Evolutionary conservation across 2,888 invertebrate genomes (phyloP).

Genomic region (Cataglyphis altisquamis): DNA sequence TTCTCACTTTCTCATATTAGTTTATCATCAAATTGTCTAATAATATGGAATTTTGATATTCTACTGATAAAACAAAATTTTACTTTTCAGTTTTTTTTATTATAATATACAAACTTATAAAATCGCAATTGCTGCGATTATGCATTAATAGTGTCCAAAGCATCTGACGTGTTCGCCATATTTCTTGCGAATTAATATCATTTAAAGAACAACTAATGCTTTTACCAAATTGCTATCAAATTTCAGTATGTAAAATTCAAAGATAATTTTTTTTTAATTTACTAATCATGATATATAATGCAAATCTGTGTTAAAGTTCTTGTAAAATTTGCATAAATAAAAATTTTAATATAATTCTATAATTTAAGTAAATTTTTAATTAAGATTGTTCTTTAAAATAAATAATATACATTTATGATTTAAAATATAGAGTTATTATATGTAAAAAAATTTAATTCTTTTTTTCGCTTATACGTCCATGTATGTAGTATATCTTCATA

Average conservation of each 20-base stretch:
- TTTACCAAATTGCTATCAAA: not conserved
- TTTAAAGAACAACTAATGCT: not conserved
- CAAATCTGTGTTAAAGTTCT: too few species aligned
- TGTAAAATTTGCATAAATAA: not conserved
- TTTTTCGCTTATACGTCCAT: not conserved
- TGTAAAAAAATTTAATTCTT: not conserved
- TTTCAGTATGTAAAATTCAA: not conserved
- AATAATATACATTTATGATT: not conserved
- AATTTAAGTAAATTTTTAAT: not conserved
- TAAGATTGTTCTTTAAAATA: not conserved
- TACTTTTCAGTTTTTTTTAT: constrained; percentile 19
- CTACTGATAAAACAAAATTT: constrained; percentile 32
- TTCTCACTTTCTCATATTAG: constrained; percentile 46
- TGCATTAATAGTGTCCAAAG: not conserved
- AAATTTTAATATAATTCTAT: not conserved
- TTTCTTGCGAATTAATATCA: constrained; percentile 6
- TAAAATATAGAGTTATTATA: not conserved
- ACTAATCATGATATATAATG: not conserved
- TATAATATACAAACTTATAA: not conserved
- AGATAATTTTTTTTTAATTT: not conserved
- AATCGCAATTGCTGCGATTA: not conserved
- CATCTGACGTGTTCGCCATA: not conserved
- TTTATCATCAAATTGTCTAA: constrained; percentile 30
- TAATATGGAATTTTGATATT: constrained; percentile 12
- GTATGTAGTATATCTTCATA: not conserved